Conservation (phyloP, 2,888 invertebrate species). For the Carterocephalus palaemon region DNA sequence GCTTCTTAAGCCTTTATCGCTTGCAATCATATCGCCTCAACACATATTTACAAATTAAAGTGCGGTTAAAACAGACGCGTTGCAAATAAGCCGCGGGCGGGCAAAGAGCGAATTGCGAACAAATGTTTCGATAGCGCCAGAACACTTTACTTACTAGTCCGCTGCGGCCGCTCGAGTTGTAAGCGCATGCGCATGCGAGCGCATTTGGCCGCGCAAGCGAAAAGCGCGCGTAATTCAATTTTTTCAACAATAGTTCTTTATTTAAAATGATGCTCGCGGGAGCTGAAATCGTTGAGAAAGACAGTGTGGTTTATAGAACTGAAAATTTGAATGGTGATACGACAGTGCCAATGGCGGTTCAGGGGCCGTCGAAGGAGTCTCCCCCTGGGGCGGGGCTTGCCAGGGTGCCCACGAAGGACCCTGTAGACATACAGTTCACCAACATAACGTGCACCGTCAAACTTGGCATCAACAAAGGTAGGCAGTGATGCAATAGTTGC, state of each 20-base stretch:
- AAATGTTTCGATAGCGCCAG: slow-evolving; percentile 34
- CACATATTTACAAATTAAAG: slow-evolving; percentile 31
- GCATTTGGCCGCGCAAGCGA: slow-evolving; percentile 47
- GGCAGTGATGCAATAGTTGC: too few species aligned
- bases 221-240: slow-evolving; percentile 46
- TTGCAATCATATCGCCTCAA: slow-evolving; percentile 20
- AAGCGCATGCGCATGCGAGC: slow-evolving; percentile 56
- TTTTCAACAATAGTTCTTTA: slow-evolving; percentile 12
- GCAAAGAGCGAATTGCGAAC: slow-evolving; percentile 16
- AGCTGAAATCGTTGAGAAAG: slow-evolving; percentile 61
- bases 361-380: slow-evolving; percentile 26
- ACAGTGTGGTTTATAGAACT: slow-evolving; percentile 50
- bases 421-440: slow-evolving; percentile 86
- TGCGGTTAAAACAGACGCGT: slow-evolving; percentile 22
- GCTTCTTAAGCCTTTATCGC: slow-evolving; percentile 10
- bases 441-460: slow-evolving; percentile 85
- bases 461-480: slow-evolving; percentile 86
- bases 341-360: slow-evolving; percentile 5
- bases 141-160: too few species aligned
- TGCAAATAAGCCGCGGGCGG: slow-evolving; percentile 27
- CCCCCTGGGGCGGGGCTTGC: slow-evolving; percentile 39
- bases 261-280: slow-evolving; percentile 69
- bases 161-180: slow-evolving; percentile 19
- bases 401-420: slow-evolving; percentile 57
- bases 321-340: slow-evolving; percentile 29